Conservation (phyloP, 2,797 vertebrate genomes). For the Podargus strigoides region DNA sequence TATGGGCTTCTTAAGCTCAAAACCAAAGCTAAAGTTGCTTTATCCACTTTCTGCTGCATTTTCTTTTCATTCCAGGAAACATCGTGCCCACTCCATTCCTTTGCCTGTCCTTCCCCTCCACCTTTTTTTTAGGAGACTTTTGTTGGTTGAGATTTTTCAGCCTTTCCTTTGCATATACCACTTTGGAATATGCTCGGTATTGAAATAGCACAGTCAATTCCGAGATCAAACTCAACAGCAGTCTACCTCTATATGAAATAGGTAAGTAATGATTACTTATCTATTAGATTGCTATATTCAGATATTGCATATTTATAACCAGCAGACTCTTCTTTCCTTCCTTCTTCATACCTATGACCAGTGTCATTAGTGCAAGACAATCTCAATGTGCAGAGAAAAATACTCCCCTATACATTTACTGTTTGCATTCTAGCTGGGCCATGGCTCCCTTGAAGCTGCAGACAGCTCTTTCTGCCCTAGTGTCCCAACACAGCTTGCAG, state of each 20-base stretch:
- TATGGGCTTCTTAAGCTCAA: neutral
- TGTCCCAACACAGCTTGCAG: neutral
- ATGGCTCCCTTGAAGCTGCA: neutral
- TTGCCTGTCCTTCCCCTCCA: neutral
- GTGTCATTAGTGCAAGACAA: neutral
- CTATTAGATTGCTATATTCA: neutral
- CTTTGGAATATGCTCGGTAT: neutral
- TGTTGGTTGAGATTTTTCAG: neutral
- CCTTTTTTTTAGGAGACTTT: neutral
- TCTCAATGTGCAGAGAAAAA: neutral
- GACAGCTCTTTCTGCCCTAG: neutral
- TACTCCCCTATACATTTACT: neutral
- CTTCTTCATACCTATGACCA: neutral
- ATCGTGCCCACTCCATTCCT: neutral
- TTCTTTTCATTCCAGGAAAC: neutral
- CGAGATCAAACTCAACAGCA: constrained; percentile 1
- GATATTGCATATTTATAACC: neutral
- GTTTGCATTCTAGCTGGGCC: neutral
- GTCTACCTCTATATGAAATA: neutral
- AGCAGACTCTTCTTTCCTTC: neutral
- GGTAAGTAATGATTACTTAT: neutral
- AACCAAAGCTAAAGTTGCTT: neutral
- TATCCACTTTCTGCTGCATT: neutral
- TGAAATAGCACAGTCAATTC: neutral
- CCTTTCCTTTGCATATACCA: neutral